phyloP scores from a whole-genome alignment of 2,797 vertebrate genomes.

The Cheirogaleus major region DNA sequence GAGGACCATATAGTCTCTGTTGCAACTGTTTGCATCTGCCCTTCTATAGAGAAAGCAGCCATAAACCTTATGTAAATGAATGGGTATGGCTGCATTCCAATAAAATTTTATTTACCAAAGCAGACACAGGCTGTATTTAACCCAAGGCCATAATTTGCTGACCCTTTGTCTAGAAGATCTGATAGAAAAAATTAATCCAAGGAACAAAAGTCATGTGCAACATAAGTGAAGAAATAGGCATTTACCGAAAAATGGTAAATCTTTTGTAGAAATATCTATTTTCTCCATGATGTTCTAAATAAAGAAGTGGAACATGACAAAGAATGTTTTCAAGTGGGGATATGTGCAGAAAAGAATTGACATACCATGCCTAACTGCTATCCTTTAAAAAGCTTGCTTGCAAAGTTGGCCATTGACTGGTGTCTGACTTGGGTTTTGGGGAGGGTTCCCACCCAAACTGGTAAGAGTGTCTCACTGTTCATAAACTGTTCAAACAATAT shows the following conservation, averaged over 20 bases:
- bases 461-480: neutral
- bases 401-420: neutral
- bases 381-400: constrained; percentile 19
- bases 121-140: neutral
- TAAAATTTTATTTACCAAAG: constrained; percentile 52
- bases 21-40: neutral
- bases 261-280: neutral
- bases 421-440: neutral
- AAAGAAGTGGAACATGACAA: constrained; percentile 26
- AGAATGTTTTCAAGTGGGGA: neutral
- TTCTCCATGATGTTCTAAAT: neutral
- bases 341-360: neutral
- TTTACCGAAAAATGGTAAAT: neutral
- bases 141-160: neutral
- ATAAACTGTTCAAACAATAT: neutral
- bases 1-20: neutral
- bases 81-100: neutral
- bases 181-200: constrained; percentile 20
- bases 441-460: neutral
- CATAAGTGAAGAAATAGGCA: neutral
- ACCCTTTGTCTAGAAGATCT: neutral
- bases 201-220: neutral
- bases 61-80: neutral
- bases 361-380: neutral
- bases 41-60: neutral